These are phyloP conservation scores for Strix uralensis DNA, from an alignment of 2,113 vertebrate species.

Conservation along the genomic window DNA sequence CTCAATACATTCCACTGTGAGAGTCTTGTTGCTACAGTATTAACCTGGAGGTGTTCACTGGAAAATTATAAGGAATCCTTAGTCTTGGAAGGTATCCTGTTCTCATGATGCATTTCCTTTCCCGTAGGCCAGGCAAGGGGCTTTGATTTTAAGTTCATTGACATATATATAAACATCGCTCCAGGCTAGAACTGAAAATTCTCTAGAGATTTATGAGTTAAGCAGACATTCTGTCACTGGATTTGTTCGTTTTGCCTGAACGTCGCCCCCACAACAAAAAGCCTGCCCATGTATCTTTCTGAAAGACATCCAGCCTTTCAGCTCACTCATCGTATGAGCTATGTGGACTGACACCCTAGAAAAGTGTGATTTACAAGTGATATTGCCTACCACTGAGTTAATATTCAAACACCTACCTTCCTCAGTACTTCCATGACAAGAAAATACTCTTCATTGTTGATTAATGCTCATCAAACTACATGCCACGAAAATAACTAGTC, in stretches of 20 bases:
- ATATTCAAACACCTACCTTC: background rate
- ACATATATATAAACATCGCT: constrained; percentile 52
- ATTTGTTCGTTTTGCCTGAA: constrained; percentile 48
- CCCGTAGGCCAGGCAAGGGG: constrained; percentile 28
- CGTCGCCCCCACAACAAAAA: background rate
- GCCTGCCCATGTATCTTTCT: constrained; percentile 25
- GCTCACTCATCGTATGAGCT: background rate
- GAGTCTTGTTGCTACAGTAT: constrained; percentile 48
- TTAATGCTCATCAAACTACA: background rate
- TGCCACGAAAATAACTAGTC: background rate
- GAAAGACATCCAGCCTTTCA: constrained; percentile 10
- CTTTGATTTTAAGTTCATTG: constrained; percentile 60
- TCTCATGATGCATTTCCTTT: constrained; percentile 59
- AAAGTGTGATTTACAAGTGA: background rate
- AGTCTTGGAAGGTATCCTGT: constrained; percentile 45
- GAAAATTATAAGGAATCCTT: constrained; percentile 58
- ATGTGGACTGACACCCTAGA: background rate
- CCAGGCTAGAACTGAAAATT: constrained; percentile 60
- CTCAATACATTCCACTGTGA: constrained; percentile 44
- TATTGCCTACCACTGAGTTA: background rate
- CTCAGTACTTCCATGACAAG: background rate
- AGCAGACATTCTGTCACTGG: constrained; percentile 59
- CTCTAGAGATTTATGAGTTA: constrained; percentile 65
- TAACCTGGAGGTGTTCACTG: constrained; percentile 48
- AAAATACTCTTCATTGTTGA: constrained; percentile 3